Percentiles rank a stretch among this genome's conserved stretches.
Conservation (phyloP, 2,113 vertebrate genomes). For the Paramormyrops kingsleyae region DNA sequence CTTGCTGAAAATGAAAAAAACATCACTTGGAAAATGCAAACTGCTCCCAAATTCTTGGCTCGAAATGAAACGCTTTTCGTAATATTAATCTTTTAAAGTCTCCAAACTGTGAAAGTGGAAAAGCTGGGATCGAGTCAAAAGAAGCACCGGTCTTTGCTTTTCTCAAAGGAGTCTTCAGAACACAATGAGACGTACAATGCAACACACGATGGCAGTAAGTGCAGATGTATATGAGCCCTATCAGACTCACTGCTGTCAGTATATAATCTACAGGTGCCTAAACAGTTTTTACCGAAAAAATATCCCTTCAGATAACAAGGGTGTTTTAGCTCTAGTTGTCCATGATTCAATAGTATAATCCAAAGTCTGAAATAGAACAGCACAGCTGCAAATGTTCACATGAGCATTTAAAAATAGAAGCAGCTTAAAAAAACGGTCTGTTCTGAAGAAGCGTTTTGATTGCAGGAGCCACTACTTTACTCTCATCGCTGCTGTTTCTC, state of each 20-base stretch:
- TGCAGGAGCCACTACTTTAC: background rate
- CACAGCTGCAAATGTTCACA: background rate
- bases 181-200: background rate
- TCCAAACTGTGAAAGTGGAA: slow-evolving; percentile 26
- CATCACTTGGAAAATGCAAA: background rate
- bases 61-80: slow-evolving; percentile 7
- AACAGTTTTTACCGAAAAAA: background rate
- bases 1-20: background rate
- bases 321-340: background rate
- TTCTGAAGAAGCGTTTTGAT: background rate
- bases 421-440: background rate
- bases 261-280: background rate
- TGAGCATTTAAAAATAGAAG: background rate
- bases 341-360: background rate
- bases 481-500: background rate
- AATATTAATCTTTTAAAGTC: slow-evolving; percentile 10
- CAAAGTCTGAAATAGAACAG: background rate
- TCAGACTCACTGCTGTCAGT: background rate
- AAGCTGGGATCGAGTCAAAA: background rate
- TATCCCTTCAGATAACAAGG: background rate
- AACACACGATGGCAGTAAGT: background rate
- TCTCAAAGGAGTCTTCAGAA: background rate
- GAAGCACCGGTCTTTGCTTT: background rate
- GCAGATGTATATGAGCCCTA: background rate
- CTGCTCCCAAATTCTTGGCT: background rate